These are phyloP conservation scores for Drosophila putrida DNA, from an alignment of 2,888 invertebrate genomes.

Conservation along the genomic window DNA sequence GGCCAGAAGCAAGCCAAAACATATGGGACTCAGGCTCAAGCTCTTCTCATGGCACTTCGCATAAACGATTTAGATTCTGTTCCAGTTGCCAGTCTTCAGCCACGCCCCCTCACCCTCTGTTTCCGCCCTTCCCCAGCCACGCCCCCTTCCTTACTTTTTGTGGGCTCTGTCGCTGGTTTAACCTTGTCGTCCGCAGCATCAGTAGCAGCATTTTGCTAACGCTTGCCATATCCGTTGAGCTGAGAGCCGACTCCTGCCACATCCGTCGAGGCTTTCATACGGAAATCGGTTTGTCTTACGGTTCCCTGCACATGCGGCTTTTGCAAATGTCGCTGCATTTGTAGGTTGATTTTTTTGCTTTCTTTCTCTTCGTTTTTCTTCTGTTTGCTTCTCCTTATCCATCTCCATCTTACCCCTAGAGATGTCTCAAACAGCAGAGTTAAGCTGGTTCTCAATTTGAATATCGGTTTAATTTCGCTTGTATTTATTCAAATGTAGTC, in stretches of 20 bases:
- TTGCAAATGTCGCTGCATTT: conserved; percentile 61
- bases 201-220: conserved; percentile 8
- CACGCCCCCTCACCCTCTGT: neutral
- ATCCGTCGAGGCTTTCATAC: conserved; percentile 57
- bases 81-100: conserved; percentile 35
- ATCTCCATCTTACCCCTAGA: neutral
- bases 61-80: conserved; percentile 61
- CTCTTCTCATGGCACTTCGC: conserved; percentile 38
- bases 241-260: conserved; percentile 26
- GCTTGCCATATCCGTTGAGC: conserved; percentile 39
- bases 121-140: neutral
- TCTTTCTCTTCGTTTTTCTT: neutral
- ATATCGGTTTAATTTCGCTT: neutral
- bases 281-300: conserved; percentile 78
- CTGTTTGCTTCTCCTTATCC: neutral
- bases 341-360: conserved; percentile 21
- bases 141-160: neutral
- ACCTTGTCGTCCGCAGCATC: conserved; percentile 68
- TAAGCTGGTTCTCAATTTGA: neutral
- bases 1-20: conserved; percentile 3
- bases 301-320: conserved; percentile 63
- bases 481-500: too few relatives aligned
- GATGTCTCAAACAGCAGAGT: neutral
- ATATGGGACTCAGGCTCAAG: conserved; percentile 37
- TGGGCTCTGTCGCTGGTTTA: conserved; percentile 45